Evolutionary conservation across 1,140 invertebrate species (phyloP).

Genomic region (Parapsyche elsis): DNA sequence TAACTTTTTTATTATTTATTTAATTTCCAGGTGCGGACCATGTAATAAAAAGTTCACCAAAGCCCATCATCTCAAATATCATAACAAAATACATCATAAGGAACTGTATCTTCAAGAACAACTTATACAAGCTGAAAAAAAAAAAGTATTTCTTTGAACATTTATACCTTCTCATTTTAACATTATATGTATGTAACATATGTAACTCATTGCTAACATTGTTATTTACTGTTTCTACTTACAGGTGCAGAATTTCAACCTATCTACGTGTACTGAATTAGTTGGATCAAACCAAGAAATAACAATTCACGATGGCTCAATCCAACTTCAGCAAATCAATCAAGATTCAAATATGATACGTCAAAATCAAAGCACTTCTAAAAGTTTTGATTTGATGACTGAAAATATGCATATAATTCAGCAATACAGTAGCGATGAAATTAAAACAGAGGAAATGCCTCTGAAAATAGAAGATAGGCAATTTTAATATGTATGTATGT

Average conservation of each 20-base stretch:
- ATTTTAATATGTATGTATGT: not conserved
- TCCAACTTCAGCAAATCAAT: constrained; percentile 6
- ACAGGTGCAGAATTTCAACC: constrained; percentile 46
- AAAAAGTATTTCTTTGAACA: constrained; percentile 53
- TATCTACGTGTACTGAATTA: constrained; percentile 49
- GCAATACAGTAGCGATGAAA: constrained; percentile 4
- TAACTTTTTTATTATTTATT: constrained; percentile 2
- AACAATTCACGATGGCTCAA: not conserved
- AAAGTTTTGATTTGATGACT: constrained; percentile 11
- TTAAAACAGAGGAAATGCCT: not conserved
- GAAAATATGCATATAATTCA: constrained; percentile 38
- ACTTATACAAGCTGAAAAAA: constrained; percentile 63
- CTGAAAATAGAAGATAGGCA: not conserved
- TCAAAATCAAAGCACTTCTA: not conserved
- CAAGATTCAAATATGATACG: not conserved
- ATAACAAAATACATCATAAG: constrained; percentile 67
- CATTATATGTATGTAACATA: too few species aligned
- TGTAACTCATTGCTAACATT: too few species aligned
- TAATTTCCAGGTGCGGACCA: constrained; percentile 59
- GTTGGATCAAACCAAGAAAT: constrained; percentile 42
- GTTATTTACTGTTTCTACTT: constrained; percentile 12
- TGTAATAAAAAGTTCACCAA: constrained; percentile 68
- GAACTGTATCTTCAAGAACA: constrained; percentile 65
- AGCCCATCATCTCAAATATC: constrained; percentile 66
- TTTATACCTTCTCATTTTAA: constrained; percentile 14